Evolutionary conservation across 35 echinoderm and acorn worm species (phyloP), one percentile per base, ranked within the genome.

Genomic region (Apostichopus japonicus): DNA sequence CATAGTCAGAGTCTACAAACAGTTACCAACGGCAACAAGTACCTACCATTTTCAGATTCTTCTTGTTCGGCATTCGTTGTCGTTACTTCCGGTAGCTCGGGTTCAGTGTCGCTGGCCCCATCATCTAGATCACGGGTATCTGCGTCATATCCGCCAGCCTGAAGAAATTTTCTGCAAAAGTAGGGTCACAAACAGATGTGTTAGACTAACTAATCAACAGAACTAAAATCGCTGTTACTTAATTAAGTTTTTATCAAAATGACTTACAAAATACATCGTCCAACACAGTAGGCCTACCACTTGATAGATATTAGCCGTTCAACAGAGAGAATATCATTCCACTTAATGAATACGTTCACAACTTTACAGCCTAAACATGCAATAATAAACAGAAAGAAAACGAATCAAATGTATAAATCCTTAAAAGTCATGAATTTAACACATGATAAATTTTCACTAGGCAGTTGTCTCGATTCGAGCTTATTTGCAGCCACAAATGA

Each of bases 111-210:
- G 65, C 96, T 98, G 0, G 58, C 94, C 11, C 83, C 90, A 56
- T 98, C 96, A 91, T 98, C 94, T 4, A 88, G 55, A 76, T 98
- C 96, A 71, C 96, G 88, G 55, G 90, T 84, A 24, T 98, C 96
- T 53, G 93, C 65, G 23, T 98, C 96, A 76, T 95, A 98, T 8
- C 94, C 94, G 24, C 90, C 62, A 5, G 94, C 86, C 52, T 90
- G 86, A 51, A 93, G 91, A 79, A 94, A 97, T 90, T 97, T 97
- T 77, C 96, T 97, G 93, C 56, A 24, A 56, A 84, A 17, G 19
- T 77, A 79, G 22, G 63, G n/a, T 24, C 21, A 7, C 6, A 21
- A n/a, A 78, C 21, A 17, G 77, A 78, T 78, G 13, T 61, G 57
- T 13, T 44, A 44, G 33, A 44, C 33, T 44, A 44, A 44, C 33